Evolutionary conservation across 2,888 invertebrate genomes (phyloP).

Genomic region (Spilarctia lutea): DNA sequence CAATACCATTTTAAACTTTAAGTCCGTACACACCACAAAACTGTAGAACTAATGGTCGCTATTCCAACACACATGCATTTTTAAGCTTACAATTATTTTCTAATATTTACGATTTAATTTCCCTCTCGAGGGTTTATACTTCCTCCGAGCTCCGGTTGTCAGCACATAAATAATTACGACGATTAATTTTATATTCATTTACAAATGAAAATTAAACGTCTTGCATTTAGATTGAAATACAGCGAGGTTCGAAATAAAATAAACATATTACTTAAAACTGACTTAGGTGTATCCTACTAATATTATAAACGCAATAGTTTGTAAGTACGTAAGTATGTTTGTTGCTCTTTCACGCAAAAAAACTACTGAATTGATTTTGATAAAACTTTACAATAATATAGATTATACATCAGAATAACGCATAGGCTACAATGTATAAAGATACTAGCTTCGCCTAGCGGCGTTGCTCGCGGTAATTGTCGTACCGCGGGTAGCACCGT

Average conservation of each 20-base stretch:
- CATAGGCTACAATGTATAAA: too few species aligned
- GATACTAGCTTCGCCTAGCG: too few species aligned
- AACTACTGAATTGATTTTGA: too few species aligned
- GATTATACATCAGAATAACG: too few species aligned
- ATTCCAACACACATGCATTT: slow-evolving; percentile 20
- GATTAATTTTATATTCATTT: slow-evolving; percentile 56
- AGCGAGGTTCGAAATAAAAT: slow-evolving; percentile 15
- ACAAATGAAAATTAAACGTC: slow-evolving; percentile 50
- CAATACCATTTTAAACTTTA: slow-evolving; percentile 5
- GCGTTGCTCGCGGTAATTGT: too few species aligned
- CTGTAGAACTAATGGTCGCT: slow-evolving; percentile 18
- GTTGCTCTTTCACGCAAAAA: too few species aligned
- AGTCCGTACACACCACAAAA: slow-evolving; percentile 1
- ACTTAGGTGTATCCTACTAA: too few species aligned
- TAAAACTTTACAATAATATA: too few species aligned
- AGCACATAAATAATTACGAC: slow-evolving; percentile 55
- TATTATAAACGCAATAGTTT: too few species aligned
- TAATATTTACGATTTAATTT: slow-evolving; percentile 77
- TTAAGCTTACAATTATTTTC: slow-evolving; percentile 58
- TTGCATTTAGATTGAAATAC: slow-evolving; percentile 45
- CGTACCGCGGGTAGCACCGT: too few species aligned
- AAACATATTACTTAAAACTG: too few species aligned
- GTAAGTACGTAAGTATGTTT: too few species aligned
- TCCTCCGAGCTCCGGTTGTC: slow-evolving; percentile 45
- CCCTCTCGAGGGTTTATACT: slow-evolving; percentile 54